Base-by-base conservation (phyloP, 2,113 vertebrate genomes). In the Sphyrna mokarran region DNA sequence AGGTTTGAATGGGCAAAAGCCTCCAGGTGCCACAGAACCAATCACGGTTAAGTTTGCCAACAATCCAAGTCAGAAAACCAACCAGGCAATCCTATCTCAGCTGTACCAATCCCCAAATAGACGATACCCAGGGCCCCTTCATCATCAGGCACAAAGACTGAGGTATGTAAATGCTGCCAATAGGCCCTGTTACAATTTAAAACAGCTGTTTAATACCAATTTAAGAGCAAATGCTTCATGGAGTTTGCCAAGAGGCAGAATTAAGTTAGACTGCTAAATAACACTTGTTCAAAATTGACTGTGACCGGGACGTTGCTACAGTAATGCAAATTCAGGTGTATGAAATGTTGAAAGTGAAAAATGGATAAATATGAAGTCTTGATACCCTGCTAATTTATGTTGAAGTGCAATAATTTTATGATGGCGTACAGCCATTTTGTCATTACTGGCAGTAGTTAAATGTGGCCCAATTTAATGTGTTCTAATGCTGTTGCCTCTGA, bases 21-120 rank as follows among this genome's bases (percentile, higher is more conserved):
- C 99, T 69, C 98, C 99, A 4, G 97, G 98, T 96, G 99, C 98
- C 97, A 98, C 99, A 2, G 99, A 99, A 96, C 99, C 99, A 89
- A 99, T 99, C 96, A 99, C 99, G 69, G 99, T 99, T 96, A 99
- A 99, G 98, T 99, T 99, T 97, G 99, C 99, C 95, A 99, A 99
- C 97, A 99, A 99, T 97, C 99, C 99, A 97, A 99, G 99, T 97
- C 99, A 99, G 98, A 99, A 99, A 98, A 98, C 97, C 95, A 99
- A 98, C 97, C 99, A 99, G 98, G 99, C 99, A 33, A 98, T 99
- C 97, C 98, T 99, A 96, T 99, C 99, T 33, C 99, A 99, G 97
- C 98, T 99, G 96, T 99, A 99, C 97, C 99, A 99, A 97, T 99
- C 99, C 95, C 98, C 99, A 97, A 99, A 99, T 97, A 98, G 99